Evolutionary conservation across 2,888 invertebrate genomes (phyloP).

Genomic region (Villa cingulata): DNA sequence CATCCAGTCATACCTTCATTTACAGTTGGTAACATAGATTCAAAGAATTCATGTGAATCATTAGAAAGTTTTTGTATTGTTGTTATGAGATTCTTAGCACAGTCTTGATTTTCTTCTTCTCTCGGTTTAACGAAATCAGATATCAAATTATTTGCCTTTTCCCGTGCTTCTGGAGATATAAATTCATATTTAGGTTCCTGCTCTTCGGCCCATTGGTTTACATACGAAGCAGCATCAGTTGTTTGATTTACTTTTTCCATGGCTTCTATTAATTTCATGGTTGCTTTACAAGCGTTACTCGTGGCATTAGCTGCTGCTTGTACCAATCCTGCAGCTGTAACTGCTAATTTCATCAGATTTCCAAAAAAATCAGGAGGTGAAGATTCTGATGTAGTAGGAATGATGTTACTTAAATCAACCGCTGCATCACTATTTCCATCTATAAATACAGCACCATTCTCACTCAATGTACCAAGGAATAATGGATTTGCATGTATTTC

Average conservation of each 20-base stretch:
- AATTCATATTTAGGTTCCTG: neutral
- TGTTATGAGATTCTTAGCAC: neutral
- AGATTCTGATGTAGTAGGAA: too few species aligned
- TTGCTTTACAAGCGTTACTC: neutral
- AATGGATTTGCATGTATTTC: too few species aligned
- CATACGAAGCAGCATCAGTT: neutral
- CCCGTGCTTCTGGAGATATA: neutral
- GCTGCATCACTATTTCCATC: too few species aligned
- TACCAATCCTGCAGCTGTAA: neutral
- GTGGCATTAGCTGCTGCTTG: neutral
- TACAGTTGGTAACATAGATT: neutral
- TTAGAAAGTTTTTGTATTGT: neutral
- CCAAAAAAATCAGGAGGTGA: neutral
- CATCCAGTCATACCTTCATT: too few species aligned
- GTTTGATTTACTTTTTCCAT: neutral
- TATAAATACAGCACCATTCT: too few species aligned
- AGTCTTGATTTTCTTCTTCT: neutral
- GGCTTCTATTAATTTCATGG: neutral
- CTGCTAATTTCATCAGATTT: neutral
- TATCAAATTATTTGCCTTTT: neutral
- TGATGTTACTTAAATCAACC: too few species aligned
- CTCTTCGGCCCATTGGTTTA: neutral
- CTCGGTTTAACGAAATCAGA: neutral
- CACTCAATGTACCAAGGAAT: too few species aligned
- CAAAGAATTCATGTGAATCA: neutral